Evolutionary conservation across 2,113 vertebrate genomes (phyloP).

Genomic region (Buteo buteo): DNA sequence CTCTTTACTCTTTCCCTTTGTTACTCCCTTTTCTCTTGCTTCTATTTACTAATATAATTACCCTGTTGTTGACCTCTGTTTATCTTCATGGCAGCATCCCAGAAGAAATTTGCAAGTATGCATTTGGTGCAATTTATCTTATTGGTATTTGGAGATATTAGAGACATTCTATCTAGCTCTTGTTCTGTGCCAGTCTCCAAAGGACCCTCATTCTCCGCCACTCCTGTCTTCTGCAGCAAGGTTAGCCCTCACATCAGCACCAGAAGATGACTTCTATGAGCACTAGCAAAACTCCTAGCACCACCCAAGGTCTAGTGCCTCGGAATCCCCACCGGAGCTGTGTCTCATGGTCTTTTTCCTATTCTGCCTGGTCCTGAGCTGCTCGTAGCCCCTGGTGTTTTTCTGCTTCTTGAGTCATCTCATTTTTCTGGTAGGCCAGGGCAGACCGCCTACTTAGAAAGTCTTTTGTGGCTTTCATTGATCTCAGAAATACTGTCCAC

Average conservation of each 20-base stretch:
- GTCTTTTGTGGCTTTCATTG: background rate
- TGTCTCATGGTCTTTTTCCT: background rate
- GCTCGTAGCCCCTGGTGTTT: background rate
- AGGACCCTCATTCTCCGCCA: background rate
- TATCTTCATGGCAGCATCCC: background rate
- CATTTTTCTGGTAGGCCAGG: background rate
- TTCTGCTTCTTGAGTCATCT: background rate
- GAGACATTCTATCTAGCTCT: background rate
- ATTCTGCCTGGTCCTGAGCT: background rate
- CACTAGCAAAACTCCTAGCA: background rate
- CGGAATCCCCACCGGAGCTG: rapidly evolving
- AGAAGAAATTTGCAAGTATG: background rate
- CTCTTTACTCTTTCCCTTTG: background rate
- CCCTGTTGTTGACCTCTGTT: background rate
- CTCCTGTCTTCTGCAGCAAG: background rate
- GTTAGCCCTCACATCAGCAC: background rate
- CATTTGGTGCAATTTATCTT: background rate
- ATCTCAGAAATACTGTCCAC: background rate
- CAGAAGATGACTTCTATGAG: background rate
- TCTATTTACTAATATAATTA: background rate
- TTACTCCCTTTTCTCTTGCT: background rate
- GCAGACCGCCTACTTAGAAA: background rate
- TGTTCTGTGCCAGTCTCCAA: background rate
- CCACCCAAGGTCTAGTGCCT: background rate
- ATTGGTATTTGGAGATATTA: background rate